Base-by-base conservation (phyloP, 2,888 invertebrate species). In the Lordiphosa andalusiaca region DNA sequence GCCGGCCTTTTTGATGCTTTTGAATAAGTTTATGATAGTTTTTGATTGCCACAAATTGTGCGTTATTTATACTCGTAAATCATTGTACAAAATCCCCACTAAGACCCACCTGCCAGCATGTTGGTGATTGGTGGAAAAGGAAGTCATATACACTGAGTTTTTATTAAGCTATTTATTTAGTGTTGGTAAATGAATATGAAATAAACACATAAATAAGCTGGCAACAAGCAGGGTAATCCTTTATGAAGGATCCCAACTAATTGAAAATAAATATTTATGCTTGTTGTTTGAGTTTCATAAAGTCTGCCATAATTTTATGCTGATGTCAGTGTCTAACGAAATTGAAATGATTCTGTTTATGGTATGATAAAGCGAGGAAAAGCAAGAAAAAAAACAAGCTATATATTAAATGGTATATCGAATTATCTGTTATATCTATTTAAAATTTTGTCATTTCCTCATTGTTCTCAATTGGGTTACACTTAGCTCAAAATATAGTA, bases 21-120 rank as follows among this genome's bases (percentile, higher is more conserved):
- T 67, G 61, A 49, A 64, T 56, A 64, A 72, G 51, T 72, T 71
- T 53, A 47, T 52, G 44, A 71, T 80, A 71, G 77, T 83, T 80
- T 72, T 59, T 81, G 76, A 83, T 69, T 69, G 71, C 68, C 54
- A 67, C 77, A 80, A 83, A 81, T 80, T 83, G 81, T 64, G 65
- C 67, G 71, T 76, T 69, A 71, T 60, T 58, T 69, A 82, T 75
- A 60, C 63, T 3, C 30, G 47, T 52, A 47, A 57, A 40, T 36
- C 48, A 41, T 48, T 40, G 23, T 16, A n/a, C 3, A 13, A 54
- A 61, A 39, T 40, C 47, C 30, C 37, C 23, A 53, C 42, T 6
- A 30, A 30, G 30, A 9, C 30, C 30, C 30, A 30, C 30, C 30
- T 9, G 30, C 30, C 30, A 9, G 9, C 30, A 7, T 30, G 9